Conservation (phyloP, 2,797 vertebrate species). For the Crenuchus spilurus region DNA sequence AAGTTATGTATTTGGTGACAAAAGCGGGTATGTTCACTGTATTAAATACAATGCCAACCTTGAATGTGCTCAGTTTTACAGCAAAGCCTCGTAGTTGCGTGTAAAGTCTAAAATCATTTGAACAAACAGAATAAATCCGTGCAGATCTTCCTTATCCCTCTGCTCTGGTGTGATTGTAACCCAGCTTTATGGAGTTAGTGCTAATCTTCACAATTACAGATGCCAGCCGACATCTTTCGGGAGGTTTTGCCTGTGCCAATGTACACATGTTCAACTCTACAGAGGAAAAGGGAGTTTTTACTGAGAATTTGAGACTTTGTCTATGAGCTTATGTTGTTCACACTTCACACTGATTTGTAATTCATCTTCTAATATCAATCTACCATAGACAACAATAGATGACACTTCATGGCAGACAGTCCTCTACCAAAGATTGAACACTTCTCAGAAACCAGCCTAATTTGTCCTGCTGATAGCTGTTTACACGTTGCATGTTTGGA, state of each 20-base stretch:
- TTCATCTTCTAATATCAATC: slow-evolving; percentile 65
- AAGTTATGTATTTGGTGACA: slow-evolving; percentile 95
- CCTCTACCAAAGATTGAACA: not conserved
- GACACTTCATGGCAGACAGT: slow-evolving; percentile 59
- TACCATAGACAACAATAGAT: slow-evolving; percentile 58
- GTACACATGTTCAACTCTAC: slow-evolving; percentile 55
- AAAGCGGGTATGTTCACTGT: slow-evolving; percentile 84
- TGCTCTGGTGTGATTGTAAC: slow-evolving; percentile 12
- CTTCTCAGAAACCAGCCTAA: not conserved
- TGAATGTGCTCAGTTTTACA: not conserved
- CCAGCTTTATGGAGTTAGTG: slow-evolving; percentile 13
- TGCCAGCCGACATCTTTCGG: slow-evolving; percentile 49
- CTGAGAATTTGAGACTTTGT: slow-evolving; percentile 66
- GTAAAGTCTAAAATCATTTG: not conserved
- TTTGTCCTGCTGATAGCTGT: too few relatives aligned
- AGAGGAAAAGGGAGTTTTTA: slow-evolving; percentile 57
- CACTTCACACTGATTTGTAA: slow-evolving; percentile 69
- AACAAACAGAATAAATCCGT: slow-evolving; percentile 11
- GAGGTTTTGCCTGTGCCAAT: slow-evolving; percentile 54
- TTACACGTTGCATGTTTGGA: too few relatives aligned
- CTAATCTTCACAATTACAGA: slow-evolving; percentile 35
- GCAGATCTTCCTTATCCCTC: slow-evolving; percentile 2
- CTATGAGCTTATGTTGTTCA: slow-evolving; percentile 58
- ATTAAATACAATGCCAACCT: not conserved
- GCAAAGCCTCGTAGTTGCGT: not conserved